Evolutionary conservation across 2,113 vertebrate species (phyloP).

Genomic region (Ceyx melanurus): DNA sequence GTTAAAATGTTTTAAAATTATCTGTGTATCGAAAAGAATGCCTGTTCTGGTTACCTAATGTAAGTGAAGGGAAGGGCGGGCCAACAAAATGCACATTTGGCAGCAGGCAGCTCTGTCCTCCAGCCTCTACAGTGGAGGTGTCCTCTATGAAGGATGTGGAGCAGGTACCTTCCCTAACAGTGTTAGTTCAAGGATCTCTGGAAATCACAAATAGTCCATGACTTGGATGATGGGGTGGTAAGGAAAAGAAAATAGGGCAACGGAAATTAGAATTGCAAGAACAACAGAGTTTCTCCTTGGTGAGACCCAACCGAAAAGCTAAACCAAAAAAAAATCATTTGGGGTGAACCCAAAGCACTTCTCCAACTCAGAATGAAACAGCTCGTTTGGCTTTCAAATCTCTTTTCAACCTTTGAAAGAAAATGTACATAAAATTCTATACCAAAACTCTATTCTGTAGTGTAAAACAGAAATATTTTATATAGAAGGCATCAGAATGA

Average conservation of each 20-base stretch:
- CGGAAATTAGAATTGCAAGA: neutral
- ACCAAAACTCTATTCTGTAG: neutral
- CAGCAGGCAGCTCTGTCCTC: neutral
- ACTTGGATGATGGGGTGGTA: neutral
- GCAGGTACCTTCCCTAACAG: neutral
- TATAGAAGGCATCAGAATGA: neutral
- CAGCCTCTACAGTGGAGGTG: neutral
- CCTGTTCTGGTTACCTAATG: neutral
- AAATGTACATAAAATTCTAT: neutral
- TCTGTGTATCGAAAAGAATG: neutral
- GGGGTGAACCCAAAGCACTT: neutral
- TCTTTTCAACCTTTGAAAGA: neutral
- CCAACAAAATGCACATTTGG: fast-evolving
- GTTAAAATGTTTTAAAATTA: neutral
- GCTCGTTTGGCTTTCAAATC: neutral
- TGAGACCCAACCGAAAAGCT: neutral
- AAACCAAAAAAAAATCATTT: neutral
- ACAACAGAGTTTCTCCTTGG: neutral
- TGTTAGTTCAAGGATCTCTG: fast-evolving
- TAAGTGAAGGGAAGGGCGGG: neutral
- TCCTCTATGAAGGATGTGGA: neutral
- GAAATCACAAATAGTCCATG: neutral
- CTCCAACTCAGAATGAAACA: constrained; percentile 35
- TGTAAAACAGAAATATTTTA: neutral
- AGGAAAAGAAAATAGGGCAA: constrained; percentile 8